Evolutionary conservation across 1,140 invertebrate genomes (phyloP), one percentile per base, ranked within the genome.

Genomic region (Pectinophora gossypiella): DNA sequence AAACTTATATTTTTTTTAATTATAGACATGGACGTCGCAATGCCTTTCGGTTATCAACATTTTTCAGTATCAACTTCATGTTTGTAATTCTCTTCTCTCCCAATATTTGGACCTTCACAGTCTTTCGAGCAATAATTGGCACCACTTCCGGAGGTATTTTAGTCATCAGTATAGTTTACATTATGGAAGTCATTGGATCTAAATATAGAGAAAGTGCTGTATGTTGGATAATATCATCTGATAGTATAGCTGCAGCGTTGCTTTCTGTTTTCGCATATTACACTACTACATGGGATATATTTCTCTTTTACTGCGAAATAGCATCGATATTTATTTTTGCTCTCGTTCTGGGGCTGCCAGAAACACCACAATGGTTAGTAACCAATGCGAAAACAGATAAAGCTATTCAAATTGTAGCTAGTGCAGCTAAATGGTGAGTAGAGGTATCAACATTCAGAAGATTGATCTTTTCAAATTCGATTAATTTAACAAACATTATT

Each of bases 311-410:
- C 22, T 57, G 59, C 19, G 15, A 61, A 32, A 48, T 54, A 0
- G 60, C 68, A 5, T 6, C 36, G 3, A 40, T 66, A 16, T 38
- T 75, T 2, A 68, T 76, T 22, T 42, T 73, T 19, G 2, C 64
- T 0, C 45, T 64, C 5, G 35, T 66, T 6, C 21, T 64, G 5
- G 63, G 62, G 36, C 18, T 77, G 40, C 74, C 76, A 15, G 76
- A 80, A 51, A 63, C 74, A 19, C 74, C 74, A 1, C 64, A 74
- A 45, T 80, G 76, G 76, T 56, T 77, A 45, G 60, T 77, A 27
- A 55, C 66, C 15, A 63, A 68, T 36, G 66, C 68, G 5, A 60
- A 56, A 46, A 16, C 49, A 7, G 61, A 76, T 18, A 46, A 66
- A 55, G 67, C 68, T 4, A 46, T 69, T n/a, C 44, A 54, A 10